Evolutionary conservation across 2,113 vertebrate species (phyloP), one percentile per base, ranked within the genome.

Genomic region (Cariama cristata): DNA sequence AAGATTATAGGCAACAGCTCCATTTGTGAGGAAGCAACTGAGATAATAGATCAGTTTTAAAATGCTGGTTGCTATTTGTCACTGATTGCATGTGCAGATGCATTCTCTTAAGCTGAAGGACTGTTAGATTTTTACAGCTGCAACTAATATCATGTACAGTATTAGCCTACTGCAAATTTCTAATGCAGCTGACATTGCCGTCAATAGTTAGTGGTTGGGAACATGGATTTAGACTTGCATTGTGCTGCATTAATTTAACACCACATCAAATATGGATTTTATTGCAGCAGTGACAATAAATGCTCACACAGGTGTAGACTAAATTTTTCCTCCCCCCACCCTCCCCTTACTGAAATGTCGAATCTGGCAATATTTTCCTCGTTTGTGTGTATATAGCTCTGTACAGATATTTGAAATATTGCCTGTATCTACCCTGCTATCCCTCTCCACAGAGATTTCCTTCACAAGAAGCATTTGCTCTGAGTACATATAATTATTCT

Each of bases 221-320:
- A 93, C 90, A 90, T 47, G 81, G 94, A 96, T 95, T 97, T 94
- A 95, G 95, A 92, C 86, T 97, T 96, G 79, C 84, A 95, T 97
- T 97, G 94, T 98, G 95, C 97, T 98, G 98, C 98, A 98, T 98
- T 97, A 98, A 98, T 98, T 98, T 97, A 98, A 97, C 95, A 98
- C 88, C 97, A 98, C 96, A 98, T 98, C 97, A 98, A 98, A 98
- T 98, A 98, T 98, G 98, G 97, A 98, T 98, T 98, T 98, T 98
- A 97, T 98, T 98, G 98, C 98, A 98, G 98, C 97, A 98, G 72
- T 97, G 96, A 97, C 97, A 98, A 97, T 97, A 98, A 98, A 98
- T 94, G 94, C 86, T 97, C 75, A 40, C 63, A 95, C 86, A 97
- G 94, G 83, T 97, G 90, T 91, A 91, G 96, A 72, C 74, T 94